Evolutionary conservation across 1,140 invertebrate genomes (phyloP), one percentile per base, ranked within the genome.

Genomic region (Heliconius eleuchia): DNA sequence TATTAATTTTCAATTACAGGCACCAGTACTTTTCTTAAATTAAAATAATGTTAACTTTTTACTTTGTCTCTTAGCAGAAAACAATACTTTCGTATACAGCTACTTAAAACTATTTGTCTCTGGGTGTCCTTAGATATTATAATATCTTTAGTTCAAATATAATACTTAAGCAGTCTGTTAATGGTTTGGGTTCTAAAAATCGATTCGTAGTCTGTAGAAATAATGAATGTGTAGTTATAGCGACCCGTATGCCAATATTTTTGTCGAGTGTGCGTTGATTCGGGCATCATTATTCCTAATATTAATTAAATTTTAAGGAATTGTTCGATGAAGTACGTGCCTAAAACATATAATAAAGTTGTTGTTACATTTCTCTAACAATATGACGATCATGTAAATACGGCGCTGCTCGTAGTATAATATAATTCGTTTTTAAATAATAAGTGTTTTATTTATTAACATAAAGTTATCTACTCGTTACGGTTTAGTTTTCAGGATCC

Each of bases 361-460:
- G 86, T 93, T 93, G 92, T 94, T 94, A 94, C 93, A 93, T 94
- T 93, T 94, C 93, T 92, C 91, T 94, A 93, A 93, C 93, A 94
- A 94, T 94, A 94, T 94, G 88, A 94, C 87, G 88, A 92, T 88
- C 86, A 93, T 93, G 92, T 93, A 94, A 92, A 93, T 94, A 93
- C 90, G 92, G 91, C 93, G 91, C 93, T 93, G 93, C 93, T 94
- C 93, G 93, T 94, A 92, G 91, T 92, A 89, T 91, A 93, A 93
- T 91, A 90, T 93, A 94, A 91, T 91, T 88, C 89, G 91, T 92
- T 94, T 94, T 92, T 92, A 94, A 88, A 88, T 86, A 84, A 82
- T 37, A 74, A 30, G 84, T 83, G 80, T 91, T 89, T 90, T 86
- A 88, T 89, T 91, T 88, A 5, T 46, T 16, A 46, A 46, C 13